These are phyloP conservation scores for Ispidina picta DNA, from an alignment of 2,797 vertebrate species.

Conservation along the genomic window DNA sequence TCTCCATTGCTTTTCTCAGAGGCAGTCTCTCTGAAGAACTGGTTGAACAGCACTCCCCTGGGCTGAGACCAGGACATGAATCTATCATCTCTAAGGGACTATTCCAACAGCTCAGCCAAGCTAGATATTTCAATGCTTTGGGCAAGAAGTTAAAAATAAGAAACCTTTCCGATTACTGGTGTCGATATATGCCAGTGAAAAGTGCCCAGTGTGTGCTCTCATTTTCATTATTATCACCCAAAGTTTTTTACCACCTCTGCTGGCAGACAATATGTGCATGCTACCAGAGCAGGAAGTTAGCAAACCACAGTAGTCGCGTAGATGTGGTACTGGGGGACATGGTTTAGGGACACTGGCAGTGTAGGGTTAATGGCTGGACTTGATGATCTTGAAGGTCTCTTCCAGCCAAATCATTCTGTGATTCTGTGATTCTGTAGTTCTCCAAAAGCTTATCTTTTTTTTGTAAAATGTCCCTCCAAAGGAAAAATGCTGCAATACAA, in stretches of 20 bases:
- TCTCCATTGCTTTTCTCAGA: not conserved
- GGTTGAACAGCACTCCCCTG: accelerated
- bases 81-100: not conserved
- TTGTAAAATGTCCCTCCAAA: not conserved
- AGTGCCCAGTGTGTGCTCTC: not conserved
- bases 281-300: not conserved
- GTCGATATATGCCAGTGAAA: not conserved
- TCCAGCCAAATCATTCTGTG: too few species aligned
- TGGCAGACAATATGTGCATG: not conserved
- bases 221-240: not conserved
- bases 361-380: too few species aligned
- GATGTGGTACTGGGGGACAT: too few species aligned
- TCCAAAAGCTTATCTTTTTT: not conserved
- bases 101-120: not conserved
- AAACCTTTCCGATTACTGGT: not conserved
- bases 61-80: accelerated
- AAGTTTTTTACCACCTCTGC: not conserved
- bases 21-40: not conserved
- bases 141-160: not conserved
- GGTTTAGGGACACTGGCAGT: too few species aligned
- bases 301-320: not conserved
- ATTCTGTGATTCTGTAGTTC: not conserved
- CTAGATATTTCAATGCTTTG: not conserved
- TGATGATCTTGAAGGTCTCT: too few species aligned
- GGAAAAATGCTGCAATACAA: not conserved